Evolutionary conservation across 2,888 invertebrate species (phyloP), one percentile per base, ranked within the genome.

Genomic region (Phortica magna): DNA sequence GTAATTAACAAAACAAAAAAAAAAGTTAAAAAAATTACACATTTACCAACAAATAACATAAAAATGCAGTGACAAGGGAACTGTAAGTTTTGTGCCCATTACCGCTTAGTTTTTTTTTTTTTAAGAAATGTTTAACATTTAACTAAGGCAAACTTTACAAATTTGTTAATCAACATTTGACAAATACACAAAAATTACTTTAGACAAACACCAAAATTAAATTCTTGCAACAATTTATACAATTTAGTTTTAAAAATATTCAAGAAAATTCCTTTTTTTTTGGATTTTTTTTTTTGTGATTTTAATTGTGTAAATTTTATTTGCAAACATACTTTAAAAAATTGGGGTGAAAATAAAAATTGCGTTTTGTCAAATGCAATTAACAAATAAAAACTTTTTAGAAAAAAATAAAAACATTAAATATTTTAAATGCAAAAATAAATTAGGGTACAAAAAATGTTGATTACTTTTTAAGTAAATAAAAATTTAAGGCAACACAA

Each of bases 331-430:
- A 22, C 6, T 67, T 74, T 39, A 75, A 80, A 80, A 81, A 80
- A 80, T 80, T 78, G 81, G 78, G 79, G 76, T 78, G 79, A 80
- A 81, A 81, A 81, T 83, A 81, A 85, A 81, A 83, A 84, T 85
- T 89, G 89, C 85, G 83, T 88, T 86, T 87, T 88, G 89, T 87
- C 88, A 87, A 87, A 89, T 88, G 89, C 88, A 88, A 79, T 84
- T 31, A 86, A 86, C 85, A 88, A 65, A 43, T 31, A 68, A 57
- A 48, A 75, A 22, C 70, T 19, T 70, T 70, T 41, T 53, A 41
- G 59, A 31, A 31, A 1, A 59, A 12, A 22, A 61, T 7, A 53
- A 41, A 71, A 61, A 64, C 12, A 65, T 42, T 39, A 14, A 64
- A 19, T 39, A 57, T 43, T 59, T 70, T 68, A 19, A 10, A 55